Conservation (phyloP, 2,113 vertebrate species). For the Lepus europaeus region DNA sequence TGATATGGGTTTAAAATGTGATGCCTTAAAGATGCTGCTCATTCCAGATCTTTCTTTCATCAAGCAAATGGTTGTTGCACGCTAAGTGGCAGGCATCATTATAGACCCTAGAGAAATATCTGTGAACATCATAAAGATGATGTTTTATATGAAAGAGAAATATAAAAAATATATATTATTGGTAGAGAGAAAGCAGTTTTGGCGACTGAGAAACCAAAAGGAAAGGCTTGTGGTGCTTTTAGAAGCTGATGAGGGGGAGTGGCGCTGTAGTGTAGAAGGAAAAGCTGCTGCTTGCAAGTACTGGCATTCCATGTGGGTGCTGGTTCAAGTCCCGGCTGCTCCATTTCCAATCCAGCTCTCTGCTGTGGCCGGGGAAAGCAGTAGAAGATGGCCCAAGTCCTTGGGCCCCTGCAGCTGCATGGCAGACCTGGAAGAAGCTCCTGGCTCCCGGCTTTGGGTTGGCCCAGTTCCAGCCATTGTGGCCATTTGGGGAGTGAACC, state of each 20-base stretch:
- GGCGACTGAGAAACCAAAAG: neutral
- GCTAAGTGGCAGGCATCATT: neutral
- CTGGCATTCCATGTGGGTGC: too few species aligned
- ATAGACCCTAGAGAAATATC: neutral
- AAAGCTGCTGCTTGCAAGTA: too few species aligned
- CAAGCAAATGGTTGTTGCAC: neutral
- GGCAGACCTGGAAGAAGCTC: too few species aligned
- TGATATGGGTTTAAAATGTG: neutral
- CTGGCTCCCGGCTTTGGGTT: too few species aligned
- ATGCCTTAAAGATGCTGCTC: neutral
- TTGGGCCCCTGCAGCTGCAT: too few species aligned
- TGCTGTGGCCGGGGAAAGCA: too few species aligned
- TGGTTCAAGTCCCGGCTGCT: too few species aligned
- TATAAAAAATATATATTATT: neutral
- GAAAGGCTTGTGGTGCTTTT: neutral
- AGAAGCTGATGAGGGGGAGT: neutral
- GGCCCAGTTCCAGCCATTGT: too few species aligned
- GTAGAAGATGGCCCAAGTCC: too few species aligned
- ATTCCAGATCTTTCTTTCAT: conserved; percentile 1
- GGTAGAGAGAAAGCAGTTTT: neutral
- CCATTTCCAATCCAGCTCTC: too few species aligned
- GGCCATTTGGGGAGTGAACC: too few species aligned
- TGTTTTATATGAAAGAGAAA: conserved; percentile 1
- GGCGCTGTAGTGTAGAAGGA: too few species aligned
- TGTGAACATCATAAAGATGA: neutral